A percentile compares a stretch with the other conserved stretches of the same genome.
Conservation (phyloP, 2,888 invertebrate genomes). For the Elysia crispata region DNA sequence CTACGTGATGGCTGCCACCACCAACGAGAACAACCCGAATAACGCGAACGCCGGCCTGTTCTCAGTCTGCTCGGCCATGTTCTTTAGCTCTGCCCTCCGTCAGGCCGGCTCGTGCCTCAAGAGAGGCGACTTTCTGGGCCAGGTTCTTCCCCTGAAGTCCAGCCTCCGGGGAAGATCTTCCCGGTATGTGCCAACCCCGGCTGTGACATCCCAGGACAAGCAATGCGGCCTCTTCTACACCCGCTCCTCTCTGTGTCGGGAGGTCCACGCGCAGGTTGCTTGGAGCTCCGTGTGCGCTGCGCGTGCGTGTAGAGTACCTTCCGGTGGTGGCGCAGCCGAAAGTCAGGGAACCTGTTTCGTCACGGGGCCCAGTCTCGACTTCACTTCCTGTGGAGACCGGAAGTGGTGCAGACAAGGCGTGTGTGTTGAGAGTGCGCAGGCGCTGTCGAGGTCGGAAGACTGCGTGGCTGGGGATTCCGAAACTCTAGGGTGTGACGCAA, state of each 20-base stretch:
- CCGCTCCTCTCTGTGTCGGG: neutral
- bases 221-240: neutral
- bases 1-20: neutral
- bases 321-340: too few species aligned
- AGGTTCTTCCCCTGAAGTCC: neutral
- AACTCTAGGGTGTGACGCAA: neutral
- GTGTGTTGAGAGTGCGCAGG: neutral
- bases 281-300: neutral
- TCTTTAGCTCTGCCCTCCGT: neutral
- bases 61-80: neutral
- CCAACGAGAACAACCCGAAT: neutral
- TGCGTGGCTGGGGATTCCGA: neutral
- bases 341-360: neutral
- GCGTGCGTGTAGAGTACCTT: conserved; percentile 17
- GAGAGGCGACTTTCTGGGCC: neutral
- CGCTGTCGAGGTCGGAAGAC: neutral
- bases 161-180: neutral
- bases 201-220: neutral
- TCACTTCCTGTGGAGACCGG: conserved; percentile 9
- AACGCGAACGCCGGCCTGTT: neutral
- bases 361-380: neutral
- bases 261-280: neutral
- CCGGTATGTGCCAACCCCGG: too few species aligned
- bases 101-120: neutral
- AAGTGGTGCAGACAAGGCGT: neutral